These are phyloP conservation scores for Lepisosteus oculatus DNA, from an alignment of 2,113 vertebrate genomes.

Conservation along the genomic window DNA sequence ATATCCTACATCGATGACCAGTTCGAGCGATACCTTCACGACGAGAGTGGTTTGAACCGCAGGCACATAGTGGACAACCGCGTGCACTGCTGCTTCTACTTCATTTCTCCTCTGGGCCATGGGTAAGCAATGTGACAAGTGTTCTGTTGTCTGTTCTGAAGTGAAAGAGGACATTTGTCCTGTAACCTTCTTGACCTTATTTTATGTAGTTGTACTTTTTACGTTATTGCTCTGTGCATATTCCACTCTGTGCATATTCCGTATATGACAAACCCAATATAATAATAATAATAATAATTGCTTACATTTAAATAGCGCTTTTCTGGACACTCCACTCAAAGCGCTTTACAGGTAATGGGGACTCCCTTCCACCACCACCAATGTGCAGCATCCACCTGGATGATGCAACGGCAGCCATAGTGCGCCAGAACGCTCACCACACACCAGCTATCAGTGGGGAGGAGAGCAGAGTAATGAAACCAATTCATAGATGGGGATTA, in stretches of 20 bases:
- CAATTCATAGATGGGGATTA: no score
- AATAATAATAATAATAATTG: no score
- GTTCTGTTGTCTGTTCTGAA: background rate
- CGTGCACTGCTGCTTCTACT: constrained; percentile 98
- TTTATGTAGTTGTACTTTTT: background rate
- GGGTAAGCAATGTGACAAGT: constrained; percentile 66
- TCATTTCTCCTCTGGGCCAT: constrained; percentile 94
- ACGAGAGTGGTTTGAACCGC: constrained; percentile 93
- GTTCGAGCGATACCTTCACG: constrained; percentile 95
- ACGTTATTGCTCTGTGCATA: background rate
- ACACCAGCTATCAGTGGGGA: no score
- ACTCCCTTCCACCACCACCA: no score
- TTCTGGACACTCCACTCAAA: no score
- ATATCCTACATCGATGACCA: constrained; percentile 97
- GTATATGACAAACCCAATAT: no score
- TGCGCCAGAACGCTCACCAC: no score
- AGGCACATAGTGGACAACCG: constrained; percentile 94
- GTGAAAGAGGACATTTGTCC: background rate
- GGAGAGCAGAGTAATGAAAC: no score
- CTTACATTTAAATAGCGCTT: no score
- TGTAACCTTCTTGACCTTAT: background rate
- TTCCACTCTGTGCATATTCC: background rate
- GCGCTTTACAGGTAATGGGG: no score
- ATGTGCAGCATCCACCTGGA: no score
- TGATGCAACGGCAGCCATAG: no score